Evolutionary conservation across 2,888 invertebrate genomes (phyloP).

Genomic region (Camponotus fellah): DNA sequence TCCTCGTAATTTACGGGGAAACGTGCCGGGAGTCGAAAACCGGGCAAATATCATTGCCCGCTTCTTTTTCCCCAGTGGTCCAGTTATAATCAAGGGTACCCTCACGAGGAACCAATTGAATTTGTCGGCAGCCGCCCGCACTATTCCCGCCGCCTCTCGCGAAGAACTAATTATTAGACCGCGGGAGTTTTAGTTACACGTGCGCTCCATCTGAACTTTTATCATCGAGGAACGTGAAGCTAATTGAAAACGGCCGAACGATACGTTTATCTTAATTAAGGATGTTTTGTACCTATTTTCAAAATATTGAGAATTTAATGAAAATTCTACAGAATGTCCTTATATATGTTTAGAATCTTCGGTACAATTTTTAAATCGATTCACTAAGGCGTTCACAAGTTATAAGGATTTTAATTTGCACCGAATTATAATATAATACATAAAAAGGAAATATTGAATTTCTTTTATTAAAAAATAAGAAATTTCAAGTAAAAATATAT

Average conservation of each 20-base stretch:
- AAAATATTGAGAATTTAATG: too few relatives aligned
- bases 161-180: conserved; percentile 70
- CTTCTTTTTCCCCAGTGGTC: conserved; percentile 70
- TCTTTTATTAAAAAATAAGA: too few relatives aligned
- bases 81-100: conserved; percentile 73
- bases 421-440: too few relatives aligned
- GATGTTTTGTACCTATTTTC: too few relatives aligned
- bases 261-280: conserved; percentile 42
- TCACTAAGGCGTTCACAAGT: too few relatives aligned
- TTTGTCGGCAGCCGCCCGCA: conserved; percentile 61
- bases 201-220: conserved; percentile 60
- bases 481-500: too few relatives aligned
- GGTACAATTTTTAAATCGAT: too few relatives aligned
- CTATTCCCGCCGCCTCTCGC: conserved; percentile 54
- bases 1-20: conserved; percentile 71
- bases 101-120: conserved; percentile 70
- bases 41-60: conserved; percentile 73
- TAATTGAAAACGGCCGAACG: conserved; percentile 49
- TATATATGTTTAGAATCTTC: too few relatives aligned
- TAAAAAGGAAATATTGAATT: too few relatives aligned
- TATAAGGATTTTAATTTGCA: too few relatives aligned
- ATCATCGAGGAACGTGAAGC: conserved; percentile 45
- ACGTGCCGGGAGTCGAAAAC: conserved; percentile 74
- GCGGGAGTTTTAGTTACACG: conserved; percentile 65
- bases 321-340: too few relatives aligned